Evolutionary conservation across 1,140 invertebrate genomes (phyloP), one percentile per base, ranked within the genome.

Genomic region (Anoplophora glabripennis): DNA sequence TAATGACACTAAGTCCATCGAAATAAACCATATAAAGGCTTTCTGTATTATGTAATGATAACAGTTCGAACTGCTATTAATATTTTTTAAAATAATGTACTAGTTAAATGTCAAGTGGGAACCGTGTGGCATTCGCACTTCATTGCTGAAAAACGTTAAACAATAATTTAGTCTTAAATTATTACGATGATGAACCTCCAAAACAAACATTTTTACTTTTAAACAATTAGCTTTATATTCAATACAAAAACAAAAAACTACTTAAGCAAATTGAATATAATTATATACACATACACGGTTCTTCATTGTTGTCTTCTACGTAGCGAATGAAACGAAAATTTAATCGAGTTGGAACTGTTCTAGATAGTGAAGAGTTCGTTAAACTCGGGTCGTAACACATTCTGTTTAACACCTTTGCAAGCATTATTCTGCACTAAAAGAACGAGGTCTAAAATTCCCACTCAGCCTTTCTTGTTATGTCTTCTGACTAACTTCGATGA

Each of bases 271-370:
- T 9, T 33, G 9, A 45, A 45, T 45, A 45, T 45, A 17, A 14
- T 2, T 44, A 44, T 41, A 12, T n/a, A 7, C 44, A 18, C n/a
- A 47, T 47, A 9, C 12, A 47, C 45, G 34, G 44, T 15, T 36
- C 40, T 8, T 12, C 38, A 37, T 28, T 33, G 33, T 36, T 17
- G 46, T 45, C 38, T 17, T 55, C 53, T 14, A 28, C 21, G 15
- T n/a, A 41, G 40, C 54, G 42, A 64, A 64, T 57, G 61, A 64
- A 60, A 64, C 57, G 45, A 64, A 63, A 64, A 64, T 64, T 54
- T 35, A 60, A 55, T 63, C 48, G 57, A 63, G 57, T 64, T 49
- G 59, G 48, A 41, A 55, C 38, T 60, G 63, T 57, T 61, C 63
- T 53, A 64, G 53, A 61, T 64, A 51, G 40, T 44, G 54, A 54